phyloP scores from a whole-genome alignment of 2,888 invertebrate species.

The Nebria salina region DNA sequence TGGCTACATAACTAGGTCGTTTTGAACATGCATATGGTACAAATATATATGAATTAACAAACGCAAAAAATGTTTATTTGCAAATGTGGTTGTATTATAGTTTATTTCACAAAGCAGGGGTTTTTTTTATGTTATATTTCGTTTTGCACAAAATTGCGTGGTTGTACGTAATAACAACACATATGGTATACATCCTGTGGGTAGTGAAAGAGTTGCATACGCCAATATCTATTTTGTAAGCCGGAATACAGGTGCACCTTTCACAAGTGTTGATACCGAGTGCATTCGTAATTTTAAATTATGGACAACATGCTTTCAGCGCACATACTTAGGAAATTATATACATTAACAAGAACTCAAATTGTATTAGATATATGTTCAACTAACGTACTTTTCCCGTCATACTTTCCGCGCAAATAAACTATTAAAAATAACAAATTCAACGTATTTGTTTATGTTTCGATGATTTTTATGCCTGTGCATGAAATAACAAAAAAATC shows the following conservation, averaged over 20 bases:
- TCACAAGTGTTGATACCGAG: neutral
- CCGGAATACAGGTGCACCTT: neutral
- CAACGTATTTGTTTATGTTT: no score
- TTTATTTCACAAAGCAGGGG: no score
- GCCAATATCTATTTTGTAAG: neutral
- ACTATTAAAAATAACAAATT: no score
- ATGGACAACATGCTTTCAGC: neutral
- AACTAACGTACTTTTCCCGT: neutral
- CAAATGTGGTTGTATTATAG: neutral
- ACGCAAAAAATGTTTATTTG: neutral
- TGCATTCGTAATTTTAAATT: conserved; percentile 15
- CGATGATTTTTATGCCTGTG: no score
- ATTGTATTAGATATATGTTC: neutral
- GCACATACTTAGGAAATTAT: neutral
- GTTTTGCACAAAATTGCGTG: neutral
- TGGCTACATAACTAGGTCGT: conserved; percentile 22
- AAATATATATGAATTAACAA: conserved; percentile 13
- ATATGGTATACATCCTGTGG: neutral
- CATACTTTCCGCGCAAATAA: no score
- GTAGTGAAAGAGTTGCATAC: neutral
- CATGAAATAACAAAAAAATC: no score
- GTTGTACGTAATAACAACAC: neutral
- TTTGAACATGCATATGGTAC: conserved; percentile 20
- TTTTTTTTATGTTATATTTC: no score
- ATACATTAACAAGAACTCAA: neutral